Evolutionary conservation across 1,140 invertebrate genomes (phyloP).

Genomic region (Zaprionus lachaisei): DNA sequence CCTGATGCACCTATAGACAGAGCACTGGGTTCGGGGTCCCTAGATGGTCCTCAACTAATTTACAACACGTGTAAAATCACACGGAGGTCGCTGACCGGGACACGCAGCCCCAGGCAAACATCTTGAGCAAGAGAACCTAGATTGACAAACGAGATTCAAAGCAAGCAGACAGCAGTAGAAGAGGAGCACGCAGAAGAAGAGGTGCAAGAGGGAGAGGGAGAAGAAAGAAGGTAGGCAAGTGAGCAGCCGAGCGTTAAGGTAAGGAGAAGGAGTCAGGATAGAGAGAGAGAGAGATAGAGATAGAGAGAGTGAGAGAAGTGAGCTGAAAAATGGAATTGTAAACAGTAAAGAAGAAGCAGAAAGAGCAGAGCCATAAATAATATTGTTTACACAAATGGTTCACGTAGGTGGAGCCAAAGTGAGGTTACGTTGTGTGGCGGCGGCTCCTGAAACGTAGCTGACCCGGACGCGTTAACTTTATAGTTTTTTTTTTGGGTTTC

Average conservation of each 20-base stretch:
- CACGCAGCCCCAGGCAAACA: constrained; percentile 62
- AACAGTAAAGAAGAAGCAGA: constrained; percentile 39
- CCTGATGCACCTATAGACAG: constrained; percentile 6
- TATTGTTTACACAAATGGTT: constrained; percentile 82
- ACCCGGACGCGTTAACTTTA: constrained; percentile 35
- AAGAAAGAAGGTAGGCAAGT: constrained; percentile 35
- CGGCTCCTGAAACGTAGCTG: constrained; percentile 63
- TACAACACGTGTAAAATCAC: constrained; percentile 77
- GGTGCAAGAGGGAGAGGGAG: constrained; percentile 2
- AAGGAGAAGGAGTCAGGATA: constrained; percentile 64
- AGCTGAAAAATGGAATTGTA: constrained; percentile 55
- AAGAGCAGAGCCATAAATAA: constrained; percentile 67
- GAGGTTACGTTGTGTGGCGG: constrained; percentile 1
- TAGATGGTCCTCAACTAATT: constrained; percentile 74
- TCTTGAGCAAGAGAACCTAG: constrained; percentile 61
- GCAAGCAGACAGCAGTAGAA: constrained; percentile 49
- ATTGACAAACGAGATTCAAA: constrained; percentile 82
- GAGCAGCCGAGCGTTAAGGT: constrained; percentile 70
- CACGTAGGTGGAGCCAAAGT: constrained; percentile 48
- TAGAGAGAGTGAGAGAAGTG: constrained; percentile 13
- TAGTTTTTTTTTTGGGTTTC: constrained; percentile 24
- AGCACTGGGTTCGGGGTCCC: background rate
- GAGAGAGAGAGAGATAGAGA: constrained; percentile 3
- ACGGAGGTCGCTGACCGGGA: constrained; percentile 71
- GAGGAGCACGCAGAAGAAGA: constrained; percentile 33